phyloP scores from a whole-genome alignment of 2,113 vertebrate species.

The Paraplagusia blochii region DNA sequence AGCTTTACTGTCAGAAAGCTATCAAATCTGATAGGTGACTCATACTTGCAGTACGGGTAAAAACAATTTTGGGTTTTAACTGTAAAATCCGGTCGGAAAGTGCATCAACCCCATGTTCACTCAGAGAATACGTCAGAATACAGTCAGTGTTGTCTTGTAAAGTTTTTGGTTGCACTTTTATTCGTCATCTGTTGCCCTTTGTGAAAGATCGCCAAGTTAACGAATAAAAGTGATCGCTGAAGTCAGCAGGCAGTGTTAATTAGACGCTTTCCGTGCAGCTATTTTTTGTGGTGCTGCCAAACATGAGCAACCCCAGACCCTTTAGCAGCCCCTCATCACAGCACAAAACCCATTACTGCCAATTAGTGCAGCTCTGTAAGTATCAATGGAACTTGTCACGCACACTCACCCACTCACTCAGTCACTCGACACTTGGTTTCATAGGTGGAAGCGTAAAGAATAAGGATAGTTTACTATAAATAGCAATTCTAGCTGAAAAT shows the following conservation, averaged over 20 bases:
- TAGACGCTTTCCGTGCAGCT: conserved; percentile 52
- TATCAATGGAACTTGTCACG: conserved; percentile 41
- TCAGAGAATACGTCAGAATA: too few relatives aligned
- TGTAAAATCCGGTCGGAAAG: too few relatives aligned
- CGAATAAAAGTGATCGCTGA: neutral
- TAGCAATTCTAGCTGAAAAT: too few relatives aligned
- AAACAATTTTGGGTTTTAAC: too few relatives aligned
- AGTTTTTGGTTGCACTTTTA: too few relatives aligned
- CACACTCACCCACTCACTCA: conserved; percentile 17
- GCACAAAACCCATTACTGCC: conserved; percentile 56
- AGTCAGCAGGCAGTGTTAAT: conserved; percentile 44
- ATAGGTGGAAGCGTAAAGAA: conserved; percentile 17
- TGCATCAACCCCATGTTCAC: too few relatives aligned
- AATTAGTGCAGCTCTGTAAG: conserved; percentile 54
- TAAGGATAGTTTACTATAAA: neutral
- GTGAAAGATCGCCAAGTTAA: too few relatives aligned
- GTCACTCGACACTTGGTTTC: conserved; percentile 23
- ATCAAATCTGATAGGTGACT: too few relatives aligned
- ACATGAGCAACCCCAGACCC: conserved; percentile 35
- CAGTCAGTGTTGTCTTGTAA: too few relatives aligned
- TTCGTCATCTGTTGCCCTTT: too few relatives aligned
- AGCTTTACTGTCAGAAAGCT: too few relatives aligned
- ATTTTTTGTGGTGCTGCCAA: conserved; percentile 54
- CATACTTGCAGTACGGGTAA: too few relatives aligned
- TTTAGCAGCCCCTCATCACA: conserved; percentile 6